Percentiles rank a stretch among this genome's conserved stretches.
These are phyloP conservation scores for Bombyx mori DNA, from an alignment of 1,140 invertebrate species.

Conservation along the genomic window DNA sequence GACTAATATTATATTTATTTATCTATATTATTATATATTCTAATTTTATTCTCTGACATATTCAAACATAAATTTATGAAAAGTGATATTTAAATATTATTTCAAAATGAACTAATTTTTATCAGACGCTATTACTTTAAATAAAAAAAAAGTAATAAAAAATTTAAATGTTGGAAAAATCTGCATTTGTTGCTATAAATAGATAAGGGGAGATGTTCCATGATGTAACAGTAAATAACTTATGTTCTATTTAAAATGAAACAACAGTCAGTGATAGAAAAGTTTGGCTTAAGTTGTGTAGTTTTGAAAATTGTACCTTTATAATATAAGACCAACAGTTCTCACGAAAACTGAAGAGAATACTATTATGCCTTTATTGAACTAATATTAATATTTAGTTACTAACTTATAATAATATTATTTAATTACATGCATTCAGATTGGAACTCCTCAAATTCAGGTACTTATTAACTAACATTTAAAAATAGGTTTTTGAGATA, in stretches of 20 bases:
- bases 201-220: too few relatives aligned
- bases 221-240: not conserved
- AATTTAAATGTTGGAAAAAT: too few relatives aligned
- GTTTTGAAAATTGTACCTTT: not conserved
- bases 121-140: not conserved
- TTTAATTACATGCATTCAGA: constrained; percentile 40
- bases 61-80: not conserved
- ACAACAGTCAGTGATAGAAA: too few relatives aligned
- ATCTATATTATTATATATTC: too few relatives aligned
- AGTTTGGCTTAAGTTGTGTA: not conserved
- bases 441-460: constrained; percentile 64
- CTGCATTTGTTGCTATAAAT: too few relatives aligned
- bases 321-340: not conserved
- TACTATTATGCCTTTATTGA: not conserved
- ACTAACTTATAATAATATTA: not conserved
- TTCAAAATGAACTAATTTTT: not conserved
- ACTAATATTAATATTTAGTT: not conserved
- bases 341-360: not conserved
- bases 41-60: too few relatives aligned
- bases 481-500: not conserved
- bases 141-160: not conserved
- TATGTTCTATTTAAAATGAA: not conserved
- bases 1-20: too few relatives aligned
- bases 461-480: constrained; percentile 42
- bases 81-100: not conserved